A percentile compares a stretch with the other conserved stretches of the same genome.
Evolutionary conservation across 2,797 vertebrate species (phyloP).

Genomic region (Hypotaenidia okinawae): DNA sequence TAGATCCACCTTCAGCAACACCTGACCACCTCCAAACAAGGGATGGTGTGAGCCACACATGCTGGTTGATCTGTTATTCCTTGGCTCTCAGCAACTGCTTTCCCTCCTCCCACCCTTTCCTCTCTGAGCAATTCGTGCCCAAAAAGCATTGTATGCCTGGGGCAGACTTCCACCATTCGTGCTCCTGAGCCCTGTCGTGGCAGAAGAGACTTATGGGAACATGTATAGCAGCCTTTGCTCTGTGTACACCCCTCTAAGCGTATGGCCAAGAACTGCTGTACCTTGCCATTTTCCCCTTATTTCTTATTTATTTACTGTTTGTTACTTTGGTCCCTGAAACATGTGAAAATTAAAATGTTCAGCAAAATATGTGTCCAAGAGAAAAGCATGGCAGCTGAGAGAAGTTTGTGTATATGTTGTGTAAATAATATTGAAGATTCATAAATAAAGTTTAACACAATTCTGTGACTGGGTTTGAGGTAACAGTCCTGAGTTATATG

Average conservation of each 20-base stretch:
- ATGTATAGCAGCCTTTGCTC: background rate
- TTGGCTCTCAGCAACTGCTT: slow-evolving; percentile 3
- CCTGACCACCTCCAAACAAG: background rate
- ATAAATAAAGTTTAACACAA: background rate
- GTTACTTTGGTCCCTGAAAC: background rate
- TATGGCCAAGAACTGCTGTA: background rate
- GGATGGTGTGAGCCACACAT: background rate
- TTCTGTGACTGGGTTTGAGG: background rate
- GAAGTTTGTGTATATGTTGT: background rate
- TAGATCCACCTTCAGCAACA: background rate
- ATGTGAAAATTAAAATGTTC: background rate
- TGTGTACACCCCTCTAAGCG: background rate
- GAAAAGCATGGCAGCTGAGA: background rate
- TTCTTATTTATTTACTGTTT: background rate
- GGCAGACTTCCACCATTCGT: background rate
- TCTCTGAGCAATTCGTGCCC: background rate
- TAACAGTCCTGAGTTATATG: background rate
- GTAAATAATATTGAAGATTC: background rate
- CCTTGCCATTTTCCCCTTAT: background rate
- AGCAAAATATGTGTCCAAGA: background rate
- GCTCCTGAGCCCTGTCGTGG: background rate
- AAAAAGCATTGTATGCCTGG: background rate
- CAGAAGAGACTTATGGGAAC: background rate
- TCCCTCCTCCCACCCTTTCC: background rate
- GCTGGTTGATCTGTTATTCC: background rate